Percentiles rank a stretch among this genome's conserved stretches.
These are phyloP conservation scores for Gadopsis marmoratus DNA, from an alignment of 2,797 vertebrate species.

Conservation along the genomic window DNA sequence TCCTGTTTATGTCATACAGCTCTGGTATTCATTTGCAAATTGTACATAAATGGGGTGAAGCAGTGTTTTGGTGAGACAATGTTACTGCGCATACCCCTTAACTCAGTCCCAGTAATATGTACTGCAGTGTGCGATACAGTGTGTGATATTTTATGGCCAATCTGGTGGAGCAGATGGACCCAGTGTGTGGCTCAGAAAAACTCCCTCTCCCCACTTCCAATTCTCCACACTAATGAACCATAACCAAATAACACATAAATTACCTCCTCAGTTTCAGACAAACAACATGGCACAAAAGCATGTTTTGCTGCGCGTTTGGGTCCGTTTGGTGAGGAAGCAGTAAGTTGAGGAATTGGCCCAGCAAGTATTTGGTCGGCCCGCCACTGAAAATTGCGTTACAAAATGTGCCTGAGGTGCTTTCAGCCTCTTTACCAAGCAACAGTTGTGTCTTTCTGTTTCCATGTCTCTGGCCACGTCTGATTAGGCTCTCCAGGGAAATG, in stretches of 20 bases:
- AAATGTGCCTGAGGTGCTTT: constrained; percentile 70
- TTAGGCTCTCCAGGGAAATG: constrained; percentile 68
- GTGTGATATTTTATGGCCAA: constrained; percentile 79
- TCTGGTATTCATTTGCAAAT: constrained; percentile 34
- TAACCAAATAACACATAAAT: constrained; percentile 85
- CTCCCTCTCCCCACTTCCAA: constrained; percentile 75
- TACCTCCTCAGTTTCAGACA: constrained; percentile 76
- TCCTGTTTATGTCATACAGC: constrained; percentile 13
- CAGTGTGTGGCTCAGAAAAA: constrained; percentile 80
- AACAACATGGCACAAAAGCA: constrained; percentile 64
- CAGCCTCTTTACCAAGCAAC: constrained; percentile 73
- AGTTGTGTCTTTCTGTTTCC: constrained; percentile 52
- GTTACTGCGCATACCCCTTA: constrained; percentile 68
- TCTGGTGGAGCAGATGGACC: constrained; percentile 85
- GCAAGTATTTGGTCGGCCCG: constrained; percentile 63
- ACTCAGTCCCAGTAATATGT: constrained; percentile 70
- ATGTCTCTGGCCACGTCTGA: constrained; percentile 64
- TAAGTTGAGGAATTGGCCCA: constrained; percentile 58
- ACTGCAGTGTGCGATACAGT: constrained; percentile 71
- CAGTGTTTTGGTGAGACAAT: constrained; percentile 35
- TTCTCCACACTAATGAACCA: constrained; percentile 84
- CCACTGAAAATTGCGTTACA: constrained; percentile 68
- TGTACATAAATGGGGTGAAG: constrained; percentile 39
- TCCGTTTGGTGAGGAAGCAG: constrained; percentile 64
- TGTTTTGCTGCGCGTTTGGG: constrained; percentile 56